These are phyloP conservation scores for Eulemur rubriventer DNA, from an alignment of 2,797 vertebrate species.

Conservation along the genomic window DNA sequence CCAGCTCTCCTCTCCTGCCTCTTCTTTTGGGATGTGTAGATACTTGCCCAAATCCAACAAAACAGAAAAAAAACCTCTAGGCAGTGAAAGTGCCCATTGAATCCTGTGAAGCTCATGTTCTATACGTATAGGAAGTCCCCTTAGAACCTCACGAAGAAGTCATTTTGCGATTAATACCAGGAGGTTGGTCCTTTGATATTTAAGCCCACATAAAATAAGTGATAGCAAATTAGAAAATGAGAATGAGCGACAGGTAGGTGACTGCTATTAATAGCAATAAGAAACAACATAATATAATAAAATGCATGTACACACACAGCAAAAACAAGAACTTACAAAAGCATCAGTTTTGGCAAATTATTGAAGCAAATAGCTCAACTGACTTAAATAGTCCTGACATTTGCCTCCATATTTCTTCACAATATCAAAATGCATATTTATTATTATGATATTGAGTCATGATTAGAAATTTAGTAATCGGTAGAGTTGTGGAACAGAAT, in stretches of 20 bases:
- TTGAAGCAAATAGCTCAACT: rapidly evolving
- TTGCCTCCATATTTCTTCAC: neutral
- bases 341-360: neutral
- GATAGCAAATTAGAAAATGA: neutral
- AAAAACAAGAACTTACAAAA: neutral
- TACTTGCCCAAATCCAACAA: neutral
- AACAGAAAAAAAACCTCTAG: rapidly evolving
- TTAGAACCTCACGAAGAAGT: neutral
- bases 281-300: neutral
- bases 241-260: too few relatives aligned
- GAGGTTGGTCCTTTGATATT: neutral
- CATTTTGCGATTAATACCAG: neutral
- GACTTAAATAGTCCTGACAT: neutral
- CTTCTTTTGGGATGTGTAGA: neutral
- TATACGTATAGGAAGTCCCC: rapidly evolving
- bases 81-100: too few relatives aligned
- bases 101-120: neutral
- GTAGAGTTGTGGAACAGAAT: neutral
- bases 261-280: too few relatives aligned
- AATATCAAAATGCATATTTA: neutral
- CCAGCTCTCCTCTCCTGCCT: too few relatives aligned
- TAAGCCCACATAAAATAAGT: neutral
- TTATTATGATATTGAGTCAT: neutral
- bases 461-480: neutral
- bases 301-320: neutral